Percentiles rank a stretch among this genome's conserved stretches.
These are phyloP conservation scores for Edolisoma coerulescens DNA, from an alignment of 2,113 vertebrate genomes.

Conservation along the genomic window DNA sequence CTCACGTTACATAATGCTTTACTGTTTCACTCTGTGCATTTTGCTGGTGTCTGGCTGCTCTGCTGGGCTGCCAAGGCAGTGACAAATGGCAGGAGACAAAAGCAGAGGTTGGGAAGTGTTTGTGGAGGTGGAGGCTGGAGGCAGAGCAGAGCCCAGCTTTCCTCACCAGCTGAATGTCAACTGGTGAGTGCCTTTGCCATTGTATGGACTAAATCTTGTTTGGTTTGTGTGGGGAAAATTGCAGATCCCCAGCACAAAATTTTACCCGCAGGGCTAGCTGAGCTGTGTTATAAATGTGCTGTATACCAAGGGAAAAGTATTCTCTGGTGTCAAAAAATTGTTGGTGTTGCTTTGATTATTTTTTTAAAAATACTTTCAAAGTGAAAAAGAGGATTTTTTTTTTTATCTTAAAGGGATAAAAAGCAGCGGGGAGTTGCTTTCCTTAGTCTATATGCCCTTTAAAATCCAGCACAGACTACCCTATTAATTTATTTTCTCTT, in stretches of 20 bases:
- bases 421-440: slow-evolving; percentile 60
- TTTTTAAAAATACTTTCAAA: slow-evolving; percentile 67
- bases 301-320: slow-evolving; percentile 28
- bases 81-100: background rate
- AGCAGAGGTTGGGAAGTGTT: background rate
- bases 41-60: background rate
- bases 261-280: background rate
- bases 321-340: slow-evolving; percentile 57
- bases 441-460: slow-evolving; percentile 38
- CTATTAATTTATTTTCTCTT: slow-evolving; percentile 55
- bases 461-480: slow-evolving; percentile 27
- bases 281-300: slow-evolving; percentile 28
- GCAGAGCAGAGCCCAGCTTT: background rate
- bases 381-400: slow-evolving; percentile 42
- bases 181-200: background rate
- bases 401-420: slow-evolving; percentile 56
- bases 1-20: background rate
- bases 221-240: background rate
- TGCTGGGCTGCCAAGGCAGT: background rate
- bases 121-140: background rate
- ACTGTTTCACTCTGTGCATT: background rate
- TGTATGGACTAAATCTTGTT: background rate
- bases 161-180: background rate
- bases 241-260: slow-evolving; percentile 11
- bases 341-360: slow-evolving; percentile 65